phyloP scores from a whole-genome alignment of 2,888 invertebrate species.

The Philaethria dido region DNA sequence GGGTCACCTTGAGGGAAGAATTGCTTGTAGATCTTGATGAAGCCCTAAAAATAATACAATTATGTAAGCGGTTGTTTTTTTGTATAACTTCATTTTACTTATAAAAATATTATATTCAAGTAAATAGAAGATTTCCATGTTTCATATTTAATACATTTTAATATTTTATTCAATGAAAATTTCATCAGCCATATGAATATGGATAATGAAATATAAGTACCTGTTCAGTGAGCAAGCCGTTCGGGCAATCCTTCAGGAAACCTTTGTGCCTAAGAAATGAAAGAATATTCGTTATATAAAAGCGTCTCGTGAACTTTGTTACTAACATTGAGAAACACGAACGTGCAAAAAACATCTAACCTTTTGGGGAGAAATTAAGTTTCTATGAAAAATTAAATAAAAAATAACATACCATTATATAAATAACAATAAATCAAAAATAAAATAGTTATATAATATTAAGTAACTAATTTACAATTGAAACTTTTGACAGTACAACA shows the following conservation, averaged over 20 bases:
- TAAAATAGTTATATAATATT: neutral
- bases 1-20: slow-evolving; percentile 99
- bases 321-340: neutral
- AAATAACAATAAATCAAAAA: neutral
- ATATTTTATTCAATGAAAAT: neutral
- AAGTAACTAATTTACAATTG: neutral
- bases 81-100: too few relatives aligned
- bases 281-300: slow-evolving; percentile 4
- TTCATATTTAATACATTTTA: neutral
- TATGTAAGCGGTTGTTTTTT: too few relatives aligned
- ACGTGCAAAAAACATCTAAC: neutral
- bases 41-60: slow-evolving; percentile 88
- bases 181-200: neutral
- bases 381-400: neutral
- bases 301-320: neutral
- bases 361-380: neutral
- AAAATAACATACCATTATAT: neutral
- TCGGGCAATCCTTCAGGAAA: slow-evolving; percentile 97
- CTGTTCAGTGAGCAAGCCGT: slow-evolving; percentile 97
- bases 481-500: neutral
- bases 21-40: slow-evolving; percentile 99
- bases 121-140: neutral
- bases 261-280: slow-evolving; percentile 91
- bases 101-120: neutral
- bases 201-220: slow-evolving; percentile 67